Percentiles rank a stretch among this genome's conserved stretches.
phyloP scores from a whole-genome alignment of 2,113 vertebrate species.

The Theristicus caerulescens region DNA sequence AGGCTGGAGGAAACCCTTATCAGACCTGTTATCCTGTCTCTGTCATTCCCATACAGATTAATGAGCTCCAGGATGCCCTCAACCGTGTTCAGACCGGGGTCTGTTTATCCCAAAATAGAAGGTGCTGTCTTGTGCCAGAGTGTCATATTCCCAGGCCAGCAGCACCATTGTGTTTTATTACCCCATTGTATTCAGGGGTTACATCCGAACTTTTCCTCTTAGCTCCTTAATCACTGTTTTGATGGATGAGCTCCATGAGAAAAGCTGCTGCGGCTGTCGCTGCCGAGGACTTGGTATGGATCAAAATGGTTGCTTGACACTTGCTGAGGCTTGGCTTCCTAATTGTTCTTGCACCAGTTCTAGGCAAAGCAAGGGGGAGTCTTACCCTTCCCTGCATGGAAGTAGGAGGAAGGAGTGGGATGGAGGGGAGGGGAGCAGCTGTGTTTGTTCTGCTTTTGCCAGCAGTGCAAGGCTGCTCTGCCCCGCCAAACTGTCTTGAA shows the following conservation, averaged over 20 bases:
- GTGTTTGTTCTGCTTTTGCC: rapidly evolving
- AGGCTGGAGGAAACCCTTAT: slow-evolving; percentile 77
- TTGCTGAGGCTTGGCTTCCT: background rate
- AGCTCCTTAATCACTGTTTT: slow-evolving; percentile 72
- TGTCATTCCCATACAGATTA: slow-evolving; percentile 78
- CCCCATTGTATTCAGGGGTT: slow-evolving; percentile 73
- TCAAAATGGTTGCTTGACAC: background rate
- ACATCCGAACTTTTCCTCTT: slow-evolving; percentile 78
- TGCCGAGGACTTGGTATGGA: rapidly evolving
- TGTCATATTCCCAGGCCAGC: slow-evolving; percentile 73
- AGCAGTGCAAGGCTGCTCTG: rapidly evolving
- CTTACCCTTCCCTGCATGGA: rapidly evolving
- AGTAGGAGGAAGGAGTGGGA: background rate
- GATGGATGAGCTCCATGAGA: slow-evolving; percentile 60
- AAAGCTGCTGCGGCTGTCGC: background rate
- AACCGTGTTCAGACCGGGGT: slow-evolving; percentile 51
- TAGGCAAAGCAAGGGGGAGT: background rate
- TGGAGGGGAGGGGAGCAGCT: background rate
- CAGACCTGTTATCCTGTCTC: slow-evolving; percentile 78
- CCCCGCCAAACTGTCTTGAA: rapidly evolving
- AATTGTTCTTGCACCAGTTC: background rate
- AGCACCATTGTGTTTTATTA: slow-evolving; percentile 82
- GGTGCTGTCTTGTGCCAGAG: slow-evolving; percentile 68
- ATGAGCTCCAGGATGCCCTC: slow-evolving; percentile 76
- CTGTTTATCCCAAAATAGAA: slow-evolving; percentile 79